Conservation (phyloP, 2,888 invertebrate genomes). For the Athetis lepigone region DNA sequence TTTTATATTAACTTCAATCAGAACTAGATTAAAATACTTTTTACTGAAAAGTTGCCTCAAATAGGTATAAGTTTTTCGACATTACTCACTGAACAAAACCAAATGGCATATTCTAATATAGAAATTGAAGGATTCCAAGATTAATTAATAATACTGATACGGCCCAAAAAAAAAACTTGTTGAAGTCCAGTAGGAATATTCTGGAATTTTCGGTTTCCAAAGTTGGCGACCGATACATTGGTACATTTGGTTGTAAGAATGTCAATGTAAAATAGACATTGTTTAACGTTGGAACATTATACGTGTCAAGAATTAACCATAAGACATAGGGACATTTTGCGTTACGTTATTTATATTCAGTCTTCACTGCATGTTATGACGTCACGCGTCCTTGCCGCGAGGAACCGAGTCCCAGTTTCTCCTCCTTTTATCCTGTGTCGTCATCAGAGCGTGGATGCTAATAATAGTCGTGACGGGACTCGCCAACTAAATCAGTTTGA, state of each 20-base stretch:
- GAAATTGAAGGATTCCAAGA: background rate
- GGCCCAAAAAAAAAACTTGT: slow-evolving; percentile 7
- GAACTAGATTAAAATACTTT: background rate
- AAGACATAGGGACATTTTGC: slow-evolving; percentile 71
- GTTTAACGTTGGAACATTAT: slow-evolving; percentile 74
- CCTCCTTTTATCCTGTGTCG: slow-evolving; percentile 86
- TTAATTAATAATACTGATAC: background rate
- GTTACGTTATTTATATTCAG: slow-evolving; percentile 79
- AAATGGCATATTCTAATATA: background rate
- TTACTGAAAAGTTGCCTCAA: background rate
- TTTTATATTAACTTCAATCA: slow-evolving; percentile 19
- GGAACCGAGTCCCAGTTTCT: slow-evolving; percentile 86
- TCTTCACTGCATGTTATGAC: slow-evolving; percentile 80
- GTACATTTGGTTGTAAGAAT: slow-evolving; percentile 58
- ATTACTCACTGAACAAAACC: no score
- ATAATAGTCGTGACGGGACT: slow-evolving; percentile 77
- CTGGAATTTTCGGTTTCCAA: slow-evolving; percentile 56
- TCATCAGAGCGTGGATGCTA: slow-evolving; percentile 77
- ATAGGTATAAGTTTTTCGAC: background rate
- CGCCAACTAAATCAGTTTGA: slow-evolving; percentile 63
- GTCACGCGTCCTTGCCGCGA: slow-evolving; percentile 87
- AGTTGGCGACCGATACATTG: slow-evolving; percentile 55
- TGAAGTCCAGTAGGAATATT: slow-evolving; percentile 27
- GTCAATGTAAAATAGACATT: slow-evolving; percentile 70
- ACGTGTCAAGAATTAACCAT: slow-evolving; percentile 80